Base-by-base conservation (phyloP, 2,888 invertebrate species). In the Apamea monoglypha region DNA sequence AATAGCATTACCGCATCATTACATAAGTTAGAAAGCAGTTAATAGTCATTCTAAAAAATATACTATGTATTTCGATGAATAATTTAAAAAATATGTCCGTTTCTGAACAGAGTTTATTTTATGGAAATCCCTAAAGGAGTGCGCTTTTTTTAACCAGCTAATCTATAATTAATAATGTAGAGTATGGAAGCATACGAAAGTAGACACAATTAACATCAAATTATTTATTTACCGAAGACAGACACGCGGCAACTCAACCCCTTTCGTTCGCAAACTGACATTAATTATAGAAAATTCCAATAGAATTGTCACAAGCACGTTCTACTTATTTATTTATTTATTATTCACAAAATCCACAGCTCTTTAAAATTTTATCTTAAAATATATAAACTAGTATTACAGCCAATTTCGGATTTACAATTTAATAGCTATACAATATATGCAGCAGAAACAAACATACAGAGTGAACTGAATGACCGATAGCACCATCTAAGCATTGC, bases 251-350 rank as follows among this genome's bases (percentile, higher is more conserved):
- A 32, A 47, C 14, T 18, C 5, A 47, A 74, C 40, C 47, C n/a
- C 6, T 63, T 76, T 40, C 16, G 4, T 56, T 47, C 10, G 56
- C 70, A 71, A 76, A 76, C 56, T 67, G 50, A 67, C 16, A 71
- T 67, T 73, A 71, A 80, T 71, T 59, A 67, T 61, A 73, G 29
- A 40, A 70, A 70, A 85, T 79, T 76, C 70, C 74, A 76, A 32
- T 64, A 18, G 18, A n/a, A 78, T 59, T n/a, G 73, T 47, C 32
- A 40, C 36, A 73, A 79, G 78, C 86, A 82, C 76, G 78, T 82
- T 82, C 75, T 36, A 50, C n/a, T n/a, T n/a, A n/a, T n/a, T n/a
- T n/a, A n/a, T n/a, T n/a, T n/a, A n/a, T n/a, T n/a, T n/a, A n/a
- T n/a, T n/a, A n/a, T n/a, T n/a, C n/a, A n/a, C n/a, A n/a, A n/a